Base-by-base conservation (phyloP, 2,888 invertebrate genomes). In the Imbricaverruca yamaguchii region DNA sequence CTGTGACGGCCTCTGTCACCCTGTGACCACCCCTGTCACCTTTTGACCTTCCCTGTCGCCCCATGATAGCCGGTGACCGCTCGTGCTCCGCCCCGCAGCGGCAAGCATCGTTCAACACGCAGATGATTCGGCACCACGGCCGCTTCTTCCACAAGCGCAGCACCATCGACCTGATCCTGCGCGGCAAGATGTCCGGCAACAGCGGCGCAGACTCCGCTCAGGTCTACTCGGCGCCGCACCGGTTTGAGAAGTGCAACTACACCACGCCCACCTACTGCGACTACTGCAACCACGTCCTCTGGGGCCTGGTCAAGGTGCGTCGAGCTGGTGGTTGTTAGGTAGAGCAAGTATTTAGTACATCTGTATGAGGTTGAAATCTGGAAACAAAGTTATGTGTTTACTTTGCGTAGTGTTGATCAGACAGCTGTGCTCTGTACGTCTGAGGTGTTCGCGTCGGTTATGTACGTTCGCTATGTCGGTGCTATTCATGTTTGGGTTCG, bases 251-350 rank as follows among this genome's bases (percentile, higher is more conserved):
- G 86, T 92, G 94, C 87, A 94, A 94, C 85, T 94, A 93, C 86
- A 93, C 94, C 0, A 94, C 94, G 11, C 93, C 94, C 65, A 93
- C 93, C 6, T 92, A 93, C 86, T 97, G 97, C 88, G 95, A 96
- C 89, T 92, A 93, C 86, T 97, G 97, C 88, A 92, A 92, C 61
- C 94, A 93, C 87, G 90, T 96, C 83, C 89, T 97, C 80, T 97
- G 96, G 95, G 96, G 95, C 21, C 94, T 96, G 81, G 94, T 95
- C 81, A 94, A 84, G 83, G 83, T 83, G 39, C 25, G 74, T 80
- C 53, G n/a, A 25, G 61, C 39, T 39, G 39, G 39, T 39, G 39
- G 39, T 39, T 39, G 39, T 39, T 1, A 39, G 39, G 39, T 39
- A 39, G 39, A 39, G 39, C 39, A 39, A 39, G 39, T 39, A 39